These are phyloP conservation scores for Heliothis virescens DNA, from an alignment of 1,140 invertebrate genomes.

Conservation along the genomic window DNA sequence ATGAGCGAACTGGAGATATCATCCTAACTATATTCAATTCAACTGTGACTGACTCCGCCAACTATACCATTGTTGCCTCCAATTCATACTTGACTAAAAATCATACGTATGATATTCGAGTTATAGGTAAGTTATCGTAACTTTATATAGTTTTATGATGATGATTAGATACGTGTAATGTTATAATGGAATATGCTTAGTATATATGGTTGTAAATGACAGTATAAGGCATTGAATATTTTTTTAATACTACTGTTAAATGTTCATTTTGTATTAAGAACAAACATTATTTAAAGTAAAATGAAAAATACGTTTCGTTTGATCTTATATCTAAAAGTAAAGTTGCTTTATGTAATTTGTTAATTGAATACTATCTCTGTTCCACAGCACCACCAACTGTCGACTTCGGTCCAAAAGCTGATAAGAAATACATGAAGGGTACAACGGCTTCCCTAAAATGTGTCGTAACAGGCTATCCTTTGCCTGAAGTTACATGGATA, in stretches of 20 bases:
- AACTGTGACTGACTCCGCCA: slow-evolving; percentile 65
- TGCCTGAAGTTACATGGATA: slow-evolving; percentile 66
- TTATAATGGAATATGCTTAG: no score
- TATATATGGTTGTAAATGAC: no score
- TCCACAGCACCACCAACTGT: slow-evolving; percentile 62
- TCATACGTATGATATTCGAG: slow-evolving; percentile 61
- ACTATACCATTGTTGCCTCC: slow-evolving; percentile 66
- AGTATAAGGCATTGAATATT: no score
- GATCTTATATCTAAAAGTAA: no score
- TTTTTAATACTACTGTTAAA: no score
- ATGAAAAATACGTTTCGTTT: no score
- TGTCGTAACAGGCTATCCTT: slow-evolving; percentile 68
- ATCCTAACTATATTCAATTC: slow-evolving; percentile 54
- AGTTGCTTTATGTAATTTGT: no score
- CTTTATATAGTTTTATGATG: slow-evolving; percentile 39
- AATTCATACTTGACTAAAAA: slow-evolving; percentile 61
- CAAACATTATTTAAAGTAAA: no score
- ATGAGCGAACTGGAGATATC: slow-evolving; percentile 9
- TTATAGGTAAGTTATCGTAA: slow-evolving; percentile 61
- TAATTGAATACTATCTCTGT: neutral
- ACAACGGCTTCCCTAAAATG: slow-evolving; percentile 62
- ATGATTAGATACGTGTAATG: no score
- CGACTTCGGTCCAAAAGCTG: slow-evolving; percentile 47
- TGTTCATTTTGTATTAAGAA: no score
- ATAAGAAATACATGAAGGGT: slow-evolving; percentile 54